Evolutionary conservation across 2,888 invertebrate species (phyloP), one percentile per base, ranked within the genome.

Genomic region (Beris chalybata): DNA sequence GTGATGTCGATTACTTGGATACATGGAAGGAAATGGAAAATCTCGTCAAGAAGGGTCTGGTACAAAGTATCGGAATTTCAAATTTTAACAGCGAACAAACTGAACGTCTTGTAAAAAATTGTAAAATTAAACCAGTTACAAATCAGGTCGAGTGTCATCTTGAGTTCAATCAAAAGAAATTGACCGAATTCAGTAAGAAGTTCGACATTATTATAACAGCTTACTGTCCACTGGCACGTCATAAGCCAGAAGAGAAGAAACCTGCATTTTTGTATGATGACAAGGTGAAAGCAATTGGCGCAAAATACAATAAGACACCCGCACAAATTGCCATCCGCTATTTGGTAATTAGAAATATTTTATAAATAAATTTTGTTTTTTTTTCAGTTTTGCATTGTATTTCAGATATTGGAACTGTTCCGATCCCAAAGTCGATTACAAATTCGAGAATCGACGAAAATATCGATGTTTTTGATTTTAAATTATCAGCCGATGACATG

Each of bases 81-180:
- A 96, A 96, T 81, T 95, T 95, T 77, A 95, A 92, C 77, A 87
- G 84, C 71, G 82, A 84, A 58, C 95, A 95, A 79, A 79, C 93
- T 4, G 85, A 89, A 55, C 83, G 90, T 56, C 74, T 95, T 7
- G 75, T 93, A 44, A 83, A 84, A 1, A 83, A 79, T 9, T 86
- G 88, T 12, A 84, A 80, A 66, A 85, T 91, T 64, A 86, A 86
- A 73, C 91, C 91, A 0, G 88, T 84, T 0, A 84, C 83, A 3
- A 85, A 86, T 68, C 90, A 91, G 66, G 79, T 59, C 5, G 80
- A 80, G 67, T 79, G 78, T 56, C 76, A 90, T 73, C 85, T 91
- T 1, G 88, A 89, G 72, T 81, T 91, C 3, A 89, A 87, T 71
- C 90, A 93, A 74, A 86, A 85, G 44, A 84, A 86, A 43, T 76